Evolutionary conservation across 2,113 vertebrate species (phyloP).

Genomic region (Aptenodytes forsteri): DNA sequence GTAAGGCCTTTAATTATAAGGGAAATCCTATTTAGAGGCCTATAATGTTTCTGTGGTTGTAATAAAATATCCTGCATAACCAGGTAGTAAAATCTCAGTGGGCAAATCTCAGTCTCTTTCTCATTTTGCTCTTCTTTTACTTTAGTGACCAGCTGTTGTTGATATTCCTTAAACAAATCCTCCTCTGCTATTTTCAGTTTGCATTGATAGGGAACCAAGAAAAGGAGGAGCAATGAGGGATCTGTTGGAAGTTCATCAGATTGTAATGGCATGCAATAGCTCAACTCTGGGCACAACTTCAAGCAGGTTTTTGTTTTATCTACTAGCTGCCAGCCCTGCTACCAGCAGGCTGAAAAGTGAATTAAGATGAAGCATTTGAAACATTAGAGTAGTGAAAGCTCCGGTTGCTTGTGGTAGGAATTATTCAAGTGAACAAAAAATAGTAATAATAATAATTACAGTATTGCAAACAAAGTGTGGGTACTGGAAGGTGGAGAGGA

Average conservation of each 20-base stretch:
- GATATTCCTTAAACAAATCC: not conserved
- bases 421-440: not conserved
- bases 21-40: conserved; percentile 16
- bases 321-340: not conserved
- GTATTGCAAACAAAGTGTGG: not conserved
- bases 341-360: not conserved
- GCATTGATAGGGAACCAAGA: not conserved
- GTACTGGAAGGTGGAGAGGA: not conserved
- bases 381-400: not conserved
- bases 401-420: not conserved
- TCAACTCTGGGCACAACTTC: not conserved
- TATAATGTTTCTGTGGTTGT: not conserved
- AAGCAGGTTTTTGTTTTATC: not conserved
- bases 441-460: not conserved
- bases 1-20: not conserved
- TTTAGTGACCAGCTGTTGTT: not conserved
- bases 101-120: not conserved
- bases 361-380: not conserved
- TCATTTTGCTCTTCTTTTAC: not conserved
- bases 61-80: not conserved
- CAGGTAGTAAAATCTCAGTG: not conserved
- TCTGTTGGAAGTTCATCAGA: not conserved
- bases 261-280: not conserved
- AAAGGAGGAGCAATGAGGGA: not conserved
- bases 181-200: not conserved